Base-by-base conservation (phyloP, 2,888 invertebrate species). In the Philonicus albiceps region DNA sequence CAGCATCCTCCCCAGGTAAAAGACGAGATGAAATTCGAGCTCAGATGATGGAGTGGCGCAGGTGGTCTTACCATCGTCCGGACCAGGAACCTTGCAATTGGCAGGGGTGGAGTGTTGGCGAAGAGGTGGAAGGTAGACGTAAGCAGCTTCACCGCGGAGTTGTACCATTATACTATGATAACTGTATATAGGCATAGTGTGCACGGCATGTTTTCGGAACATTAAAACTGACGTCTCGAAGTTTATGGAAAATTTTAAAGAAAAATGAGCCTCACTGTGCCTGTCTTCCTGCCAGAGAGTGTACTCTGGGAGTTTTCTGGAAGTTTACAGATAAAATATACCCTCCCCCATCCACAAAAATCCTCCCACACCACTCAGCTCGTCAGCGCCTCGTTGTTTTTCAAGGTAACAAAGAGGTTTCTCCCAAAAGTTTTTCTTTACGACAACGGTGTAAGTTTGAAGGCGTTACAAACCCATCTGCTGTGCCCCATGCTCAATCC, bases 141-240 rank as follows among this genome's bases (percentile, higher is more conserved):
- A 83, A 83, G 64, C 81, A 83, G 6, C 64, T 3, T 27, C 64
- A 27, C 64, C 64, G 64, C 22, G 64, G 64, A 19, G 64, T 64
- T 64, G 3, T 27, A 27, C 40, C 40, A 3, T 43, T 43, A 43
- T 43, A 43, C 40, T 43, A 13, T 43, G 40, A 16, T 43, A 43
- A 43, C 40, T 43, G 40, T 19, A 22, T 22, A 64, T 27, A 49
- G 37, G 16, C 37, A 22, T 83, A 83, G 72, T 43, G 72, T 31
- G 73, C 73, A 84, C 84, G 55, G 53, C 75, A 53, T 85, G 85
- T 53, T 75, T 55, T 81, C 22, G 49, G 85, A 85, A 75, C 85
- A 85, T 85, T 85, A 85, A 75, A 86, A 78, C 78, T 78, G 86
- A 78, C 78, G 55, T 86, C 37, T 16, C 53, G 40, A 85, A 85